Base-by-base conservation (phyloP, 2,888 invertebrate species). In the Halocaridina rubra region DNA sequence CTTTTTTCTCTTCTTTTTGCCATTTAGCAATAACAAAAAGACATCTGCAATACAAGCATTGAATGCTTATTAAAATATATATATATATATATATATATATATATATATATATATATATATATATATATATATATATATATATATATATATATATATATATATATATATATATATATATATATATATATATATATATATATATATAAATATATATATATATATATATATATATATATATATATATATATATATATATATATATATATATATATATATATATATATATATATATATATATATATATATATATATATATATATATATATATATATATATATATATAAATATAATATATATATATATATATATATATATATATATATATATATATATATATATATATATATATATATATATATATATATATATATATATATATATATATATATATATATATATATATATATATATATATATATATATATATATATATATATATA, bases 141-240 rank as follows among this genome's bases (percentile, higher is more conserved):
- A 61, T 22, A 61, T 61, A 16, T 61, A 61, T 61, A 16, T 61
- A 61, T 61, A 16, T 61, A 61, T 61, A 16, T 61, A 61, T 61
- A 16, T 61, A 61, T 61, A 16, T 61, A 61, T 61, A 16, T 61
- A 61, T 61, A 16, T 61, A 61, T 61, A 61, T 61, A 61, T 61
- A 61, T 61, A 61, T 61, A 61, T 61, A 61, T 61, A 61, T 61
- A 61, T 61, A n/a, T 61, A 61, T 61, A 61, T 61, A 61, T 61
- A 61, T 61, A 61, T n/a, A 61, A 13, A 61, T 61, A 61, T 61
- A 61, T 61, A 61, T 61, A 61, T 61, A n/a, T 61, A 61, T 61
- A 61, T 61, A 61, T 61, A 61, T 61, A 22, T 61, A 61, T n/a
- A 61, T 61, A 61, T 61, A n/a, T 61, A 61, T 61, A 61, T 61